These are phyloP conservation scores for Brachionus paranguensis DNA, from an alignment of 1,140 invertebrate species.

Conservation along the genomic window DNA sequence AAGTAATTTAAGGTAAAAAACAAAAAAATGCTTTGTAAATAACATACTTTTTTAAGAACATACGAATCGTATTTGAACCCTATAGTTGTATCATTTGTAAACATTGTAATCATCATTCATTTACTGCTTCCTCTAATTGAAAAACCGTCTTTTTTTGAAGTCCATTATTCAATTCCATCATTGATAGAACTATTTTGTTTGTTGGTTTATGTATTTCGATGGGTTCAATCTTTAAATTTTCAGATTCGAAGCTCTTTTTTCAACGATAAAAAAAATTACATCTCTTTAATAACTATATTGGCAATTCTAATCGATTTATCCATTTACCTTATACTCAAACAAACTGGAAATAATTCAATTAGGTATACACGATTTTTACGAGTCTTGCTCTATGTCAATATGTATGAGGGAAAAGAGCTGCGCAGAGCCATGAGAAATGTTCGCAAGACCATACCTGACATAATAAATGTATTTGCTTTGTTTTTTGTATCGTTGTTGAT, in stretches of 20 bases:
- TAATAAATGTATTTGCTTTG: conserved; percentile 57
- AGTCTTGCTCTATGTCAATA: conserved; percentile 59
- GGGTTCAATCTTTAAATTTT: conserved; percentile 30
- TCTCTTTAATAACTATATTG: neutral
- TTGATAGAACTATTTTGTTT: neutral
- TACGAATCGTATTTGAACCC: conserved; percentile 50
- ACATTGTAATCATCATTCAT: conserved; percentile 52
- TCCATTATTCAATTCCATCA: conserved; percentile 53
- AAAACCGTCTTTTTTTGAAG: conserved; percentile 50
- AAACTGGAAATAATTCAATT: conserved; percentile 47
- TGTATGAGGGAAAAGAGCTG: conserved; percentile 58
- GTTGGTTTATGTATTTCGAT: neutral
- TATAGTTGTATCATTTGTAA: conserved; percentile 48
- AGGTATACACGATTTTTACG: conserved; percentile 57
- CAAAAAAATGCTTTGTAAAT: neutral
- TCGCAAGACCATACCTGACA: conserved; percentile 57
- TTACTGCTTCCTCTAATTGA: conserved; percentile 57
- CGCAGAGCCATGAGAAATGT: conserved; percentile 59
- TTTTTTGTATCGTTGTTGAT: conserved; percentile 57
- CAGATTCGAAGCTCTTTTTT: neutral
- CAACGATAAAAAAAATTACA: conserved; percentile 12
- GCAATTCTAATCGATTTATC: conserved; percentile 51
- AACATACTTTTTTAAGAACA: conserved; percentile 43
- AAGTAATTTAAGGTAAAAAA: conserved; percentile 46
- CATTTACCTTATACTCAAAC: conserved; percentile 56